These are phyloP conservation scores for Otus scops DNA, from an alignment of 2,797 vertebrate species.

Conservation along the genomic window DNA sequence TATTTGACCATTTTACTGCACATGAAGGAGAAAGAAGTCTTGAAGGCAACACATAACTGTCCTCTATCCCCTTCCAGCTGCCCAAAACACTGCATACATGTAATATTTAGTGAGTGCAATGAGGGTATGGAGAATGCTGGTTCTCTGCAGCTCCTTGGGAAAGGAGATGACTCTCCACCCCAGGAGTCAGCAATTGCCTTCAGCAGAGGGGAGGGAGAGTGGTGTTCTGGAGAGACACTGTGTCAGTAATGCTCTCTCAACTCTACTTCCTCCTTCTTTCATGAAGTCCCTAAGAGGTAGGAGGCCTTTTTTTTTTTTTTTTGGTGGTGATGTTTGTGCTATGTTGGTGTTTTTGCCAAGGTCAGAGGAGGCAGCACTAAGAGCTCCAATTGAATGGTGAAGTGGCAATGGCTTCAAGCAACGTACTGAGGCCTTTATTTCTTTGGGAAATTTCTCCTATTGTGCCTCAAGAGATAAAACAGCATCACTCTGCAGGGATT, in stretches of 20 bases:
- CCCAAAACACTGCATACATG: not conserved
- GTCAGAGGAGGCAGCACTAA: not conserved
- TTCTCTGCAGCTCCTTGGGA: not conserved
- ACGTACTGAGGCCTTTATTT: not conserved
- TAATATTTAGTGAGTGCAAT: fast-evolving
- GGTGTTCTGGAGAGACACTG: not conserved
- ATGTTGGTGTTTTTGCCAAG: not conserved
- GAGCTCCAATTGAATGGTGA: not conserved
- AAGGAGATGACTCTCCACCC: not conserved
- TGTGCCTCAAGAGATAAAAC: not conserved
- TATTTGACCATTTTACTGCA: not conserved
- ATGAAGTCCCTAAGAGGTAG: not conserved
- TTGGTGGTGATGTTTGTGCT: not conserved
- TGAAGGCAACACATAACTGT: not conserved
- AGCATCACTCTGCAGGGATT: not conserved
- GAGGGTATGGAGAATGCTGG: fast-evolving
- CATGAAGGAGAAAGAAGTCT: not conserved
- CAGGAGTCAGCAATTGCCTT: not conserved
- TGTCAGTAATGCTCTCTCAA: not conserved
- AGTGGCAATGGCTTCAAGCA: not conserved
- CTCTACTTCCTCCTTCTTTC: not conserved
- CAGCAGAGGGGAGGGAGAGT: fast-evolving
- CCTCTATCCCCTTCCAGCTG: not conserved
- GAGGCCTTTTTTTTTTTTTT: not conserved
- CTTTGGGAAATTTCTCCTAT: not conserved